Evolutionary conservation across 2,113 vertebrate species (phyloP), one percentile per base, ranked within the genome.

Genomic region (Istiophorus platypterus): DNA sequence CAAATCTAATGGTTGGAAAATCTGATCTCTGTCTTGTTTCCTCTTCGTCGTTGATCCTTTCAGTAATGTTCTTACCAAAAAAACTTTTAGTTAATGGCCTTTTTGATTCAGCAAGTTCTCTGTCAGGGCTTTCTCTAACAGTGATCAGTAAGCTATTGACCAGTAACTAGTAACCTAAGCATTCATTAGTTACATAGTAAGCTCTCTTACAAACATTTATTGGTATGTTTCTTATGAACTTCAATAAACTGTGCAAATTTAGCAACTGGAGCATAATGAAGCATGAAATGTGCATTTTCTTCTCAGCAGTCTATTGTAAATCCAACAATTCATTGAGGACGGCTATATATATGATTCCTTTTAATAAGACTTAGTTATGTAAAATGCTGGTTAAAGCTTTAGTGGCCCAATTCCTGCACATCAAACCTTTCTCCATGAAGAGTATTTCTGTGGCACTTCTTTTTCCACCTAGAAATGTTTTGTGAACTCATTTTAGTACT

Each of bases 1-100:
- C 88, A 93, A 94, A 82, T 89, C 92, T 2, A 93, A 88, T 10
- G 93, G 93, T 94, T 70, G 61, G 90, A 29, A 75, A 18, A 56
- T 77, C 76, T 71, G 52, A 69, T 41, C 72, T 72, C 70, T 76
- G 68, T 17, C 58, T 70, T 77, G 34, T 49, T 58, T 58, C 10
- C 41, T 81, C 45, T 72, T 79, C 17, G 70, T 49, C 82, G 64
- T 49, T 61, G 34, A 52, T 72, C 42, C 42, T 89, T 76, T 86
- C 41, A 76, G 76, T 74, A 54, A 4, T 4, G 9, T 12, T 29
- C 31, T 29, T 15, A 20, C 54, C 14, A 37, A 57, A 74, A 63
- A 14, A 4, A 5, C 45, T 79, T 34, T 78, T 76, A 78, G 4
- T 72, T 31, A 66, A 20, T 34, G 51, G 17, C 39, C 17, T 72